Percentiles rank a stretch among this genome's conserved stretches.
These are phyloP conservation scores for Ormyrus labotus DNA, from an alignment of 2,888 invertebrate species.

Conservation along the genomic window DNA sequence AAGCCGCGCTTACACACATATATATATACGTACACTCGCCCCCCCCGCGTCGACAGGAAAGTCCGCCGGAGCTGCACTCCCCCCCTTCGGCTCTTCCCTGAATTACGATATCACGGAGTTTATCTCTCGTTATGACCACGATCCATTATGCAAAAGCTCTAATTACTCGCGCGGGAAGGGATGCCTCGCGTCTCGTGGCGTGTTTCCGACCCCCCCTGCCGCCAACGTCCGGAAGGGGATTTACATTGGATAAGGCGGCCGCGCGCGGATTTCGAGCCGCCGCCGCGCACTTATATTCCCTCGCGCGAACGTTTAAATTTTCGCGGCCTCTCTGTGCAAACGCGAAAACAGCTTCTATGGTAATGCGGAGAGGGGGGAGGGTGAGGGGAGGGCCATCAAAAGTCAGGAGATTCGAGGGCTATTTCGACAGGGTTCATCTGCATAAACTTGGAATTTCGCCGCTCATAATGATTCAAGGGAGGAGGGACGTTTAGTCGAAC, in stretches of 20 bases:
- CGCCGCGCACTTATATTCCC: slow-evolving; percentile 23
- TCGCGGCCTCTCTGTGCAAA: slow-evolving; percentile 6
- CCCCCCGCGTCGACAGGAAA: slow-evolving; percentile 19
- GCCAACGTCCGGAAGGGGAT: slow-evolving; percentile 46
- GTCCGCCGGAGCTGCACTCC: not conserved
- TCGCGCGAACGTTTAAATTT: slow-evolving; percentile 41
- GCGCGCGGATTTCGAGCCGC: not conserved
- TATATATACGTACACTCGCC: no score
- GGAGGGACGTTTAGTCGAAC: not conserved
- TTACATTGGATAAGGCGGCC: slow-evolving; percentile 54
- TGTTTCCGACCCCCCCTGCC: slow-evolving; percentile 1
- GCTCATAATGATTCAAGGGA: slow-evolving; percentile 16
- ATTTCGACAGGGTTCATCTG: slow-evolving; percentile 16
- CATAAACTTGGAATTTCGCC: slow-evolving; percentile 36
- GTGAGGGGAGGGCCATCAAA: not conserved
- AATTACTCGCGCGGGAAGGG: slow-evolving; percentile 56
- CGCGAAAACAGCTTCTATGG: slow-evolving; percentile 42
- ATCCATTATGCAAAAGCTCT: slow-evolving; percentile 60
- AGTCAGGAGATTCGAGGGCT: slow-evolving; percentile 32
- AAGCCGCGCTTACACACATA: not conserved
- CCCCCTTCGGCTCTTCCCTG: slow-evolving; percentile 49
- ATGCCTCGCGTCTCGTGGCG: no score
- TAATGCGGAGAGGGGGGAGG: slow-evolving; percentile 11
- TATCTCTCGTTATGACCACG: slow-evolving; percentile 58
- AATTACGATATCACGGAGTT: slow-evolving; percentile 55